Evolutionary conservation across 2,797 vertebrate genomes (phyloP), one percentile per base, ranked within the genome.

Genomic region (Natrix natrix): DNA sequence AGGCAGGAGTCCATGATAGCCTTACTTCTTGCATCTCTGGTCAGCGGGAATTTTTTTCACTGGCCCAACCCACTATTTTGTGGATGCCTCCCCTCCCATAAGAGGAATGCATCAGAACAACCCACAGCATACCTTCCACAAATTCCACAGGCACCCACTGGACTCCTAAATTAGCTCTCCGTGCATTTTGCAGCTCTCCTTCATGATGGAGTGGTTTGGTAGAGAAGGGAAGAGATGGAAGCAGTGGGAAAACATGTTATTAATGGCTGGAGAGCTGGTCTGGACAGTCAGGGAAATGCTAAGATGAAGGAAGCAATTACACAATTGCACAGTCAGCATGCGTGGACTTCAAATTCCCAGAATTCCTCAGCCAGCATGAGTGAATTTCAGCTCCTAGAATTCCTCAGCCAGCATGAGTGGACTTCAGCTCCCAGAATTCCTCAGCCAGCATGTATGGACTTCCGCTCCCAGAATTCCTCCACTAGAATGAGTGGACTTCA

Each of bases 101-200:
- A 48, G 20, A 83, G 74, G 74, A 83, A 83, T 83, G 74, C 37
- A 22, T 24, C 37, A 24, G 37, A 83, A 83, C 74, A 83, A 83
- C 37, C 74, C 74, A 83, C 74, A 83, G 48, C 74, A 83, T 83
- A 83, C 8, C 74, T 83, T 83, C 74, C 74, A 83, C 37, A 83
- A 83, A 83, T 83, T 83, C 74, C 74, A 83, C 37, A 83, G 74
- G 74, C 74, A 78, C 37, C 74, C 74, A 78, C 74, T 78, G 74
- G 37, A 43, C 37, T 43, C 74, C 37, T 24, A 83, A 83, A 83
- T 83, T 83, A 83, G 74, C 74, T 83, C 20, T 48, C 74, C 0
- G 1, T 48, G 20, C 74, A 11, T 83, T 48, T 43, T 48, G 37
- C 74, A 83, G 74, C 74, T 83, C 17, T 48, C 1, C 20, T 83